Conservation (phyloP, 2,113 vertebrate species). For the Apteryx owenii region DNA sequence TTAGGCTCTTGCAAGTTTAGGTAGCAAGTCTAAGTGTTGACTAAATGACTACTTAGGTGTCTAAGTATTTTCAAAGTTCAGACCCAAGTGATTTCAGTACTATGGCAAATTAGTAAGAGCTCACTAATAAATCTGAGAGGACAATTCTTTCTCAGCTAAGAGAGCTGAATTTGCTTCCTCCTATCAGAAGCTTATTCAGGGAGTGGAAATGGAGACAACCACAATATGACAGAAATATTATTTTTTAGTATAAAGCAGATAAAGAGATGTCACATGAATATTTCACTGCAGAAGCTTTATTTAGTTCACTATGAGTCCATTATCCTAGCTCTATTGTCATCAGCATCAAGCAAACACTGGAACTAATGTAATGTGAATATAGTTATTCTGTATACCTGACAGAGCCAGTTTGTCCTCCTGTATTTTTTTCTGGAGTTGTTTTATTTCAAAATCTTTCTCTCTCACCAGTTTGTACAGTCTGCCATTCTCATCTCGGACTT, state of each 20-base stretch:
- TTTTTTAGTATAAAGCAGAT: neutral
- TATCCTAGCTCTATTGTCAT: neutral
- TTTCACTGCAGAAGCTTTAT: neutral
- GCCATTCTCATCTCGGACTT: conserved; percentile 87
- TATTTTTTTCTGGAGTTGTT: conserved; percentile 85
- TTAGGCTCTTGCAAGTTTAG: neutral
- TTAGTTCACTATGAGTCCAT: neutral
- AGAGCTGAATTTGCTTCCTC: neutral
- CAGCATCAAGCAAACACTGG: neutral
- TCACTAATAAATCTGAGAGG: neutral
- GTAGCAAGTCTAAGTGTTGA: neutral
- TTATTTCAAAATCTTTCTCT: conserved; percentile 92
- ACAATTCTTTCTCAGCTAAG: neutral
- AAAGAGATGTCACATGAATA: neutral
- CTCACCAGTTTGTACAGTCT: conserved; percentile 87
- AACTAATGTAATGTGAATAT: accelerated
- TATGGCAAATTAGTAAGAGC: neutral
- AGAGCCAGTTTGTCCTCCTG: conserved; percentile 85
- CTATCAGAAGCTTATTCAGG: neutral
- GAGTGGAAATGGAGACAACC: neutral
- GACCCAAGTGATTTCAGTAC: neutral
- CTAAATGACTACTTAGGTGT: neutral
- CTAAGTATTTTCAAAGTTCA: neutral
- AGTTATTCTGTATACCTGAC: conserved; percentile 75
- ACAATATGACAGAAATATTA: neutral